Base-by-base conservation (phyloP, 2,797 vertebrate genomes). In the Furcifer pardalis region DNA sequence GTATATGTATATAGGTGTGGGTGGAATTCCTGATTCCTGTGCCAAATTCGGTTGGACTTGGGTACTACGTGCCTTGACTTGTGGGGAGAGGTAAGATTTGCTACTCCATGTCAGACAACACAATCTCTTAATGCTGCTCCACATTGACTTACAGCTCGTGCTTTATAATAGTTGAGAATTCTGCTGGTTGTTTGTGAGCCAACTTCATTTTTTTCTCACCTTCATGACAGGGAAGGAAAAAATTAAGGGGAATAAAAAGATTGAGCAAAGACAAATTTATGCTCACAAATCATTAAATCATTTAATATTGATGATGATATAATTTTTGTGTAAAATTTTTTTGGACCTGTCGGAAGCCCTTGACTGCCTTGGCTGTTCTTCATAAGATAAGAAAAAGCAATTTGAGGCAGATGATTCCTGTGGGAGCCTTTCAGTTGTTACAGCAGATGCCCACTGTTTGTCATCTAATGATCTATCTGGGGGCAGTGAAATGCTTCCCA, bases 401-500 rank as follows among this genome's bases (percentile, higher is more conserved):
- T 32, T 3, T 49, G 72, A 75, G 25, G 8, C 13, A 42, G 32
- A 6, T 27, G 84, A 27, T 77, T 78, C 1, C 10, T 30, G 12
- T 4, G 15, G 37, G 44, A 65, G 62, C 23, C 0, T 85, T 66
- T 79, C 9, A 60, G 23, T 37, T 71, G 3, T 7, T 88, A 30
- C 59, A 85, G 84, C 44, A 23, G 32, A 2, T 23, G 65, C 69
- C 69, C 84, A 19, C 2, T 71, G 4, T 37, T 84, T 83, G 65
- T 63, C 69, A 82, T 1, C 27, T 79, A 84, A 71, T 13, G 6
- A 73, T 1, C 74, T 89, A 80, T 69, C 71, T 71, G 2, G 19
- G n/a, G 69, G 66, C 86, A 86, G 79, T 75, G 1, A 89, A 90
- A 78, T 86, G 37, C 3, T 88, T 85, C 81, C n/a, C 5, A 82